Evolutionary conservation across 2,888 invertebrate species (phyloP), one percentile per base, ranked within the genome.

Genomic region (Eumacrocentrus americanus): DNA sequence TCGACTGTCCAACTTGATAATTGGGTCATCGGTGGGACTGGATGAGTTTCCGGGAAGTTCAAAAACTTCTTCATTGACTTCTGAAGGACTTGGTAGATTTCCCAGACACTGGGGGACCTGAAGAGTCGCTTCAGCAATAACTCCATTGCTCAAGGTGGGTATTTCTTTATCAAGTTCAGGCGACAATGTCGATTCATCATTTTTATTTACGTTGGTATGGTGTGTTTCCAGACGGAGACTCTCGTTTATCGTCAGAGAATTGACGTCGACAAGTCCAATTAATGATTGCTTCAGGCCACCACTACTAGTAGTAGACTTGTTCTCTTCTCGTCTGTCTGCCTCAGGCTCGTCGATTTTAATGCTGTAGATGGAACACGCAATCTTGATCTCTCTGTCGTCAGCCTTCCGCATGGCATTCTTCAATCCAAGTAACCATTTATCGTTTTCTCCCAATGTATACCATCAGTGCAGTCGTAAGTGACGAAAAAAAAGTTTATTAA

Each of bases 381-480:
- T 69, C 62, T 62, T 67, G 55, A 60, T 48, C 59, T 60, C 67
- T 42, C 67, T 64, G 34, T 67, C 69, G 48, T 67, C 59, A 50
- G 68, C 67, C 65, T 69, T 77, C 76, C 67, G 74, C 77, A 77
- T 77, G 62, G 75, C 76, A 77, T 75, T 65, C 62, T 66, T 64
- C 62, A 42, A 34, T 40, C 5, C 11, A 44, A 48, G n/a, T 25
- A 16, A 34, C 29, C n/a, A 54, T 54, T 44, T 44, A 12, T 42
- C 11, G 11, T 44, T 18, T 22, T 54, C 34, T 25, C 6, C 16
- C 9, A 54, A 34, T 44, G 47, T 35, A 1, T 67, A 68, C 64
- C 67, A 64, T 66, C 22, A 35, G 29, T 56, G 12, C 12, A 35
- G 22, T 12, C 9, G 25, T 11, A 3, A 12, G 5, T 46, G 6